These are phyloP conservation scores for Trachelus iudaicus DNA, from an alignment of 2,888 invertebrate genomes.

Conservation along the genomic window DNA sequence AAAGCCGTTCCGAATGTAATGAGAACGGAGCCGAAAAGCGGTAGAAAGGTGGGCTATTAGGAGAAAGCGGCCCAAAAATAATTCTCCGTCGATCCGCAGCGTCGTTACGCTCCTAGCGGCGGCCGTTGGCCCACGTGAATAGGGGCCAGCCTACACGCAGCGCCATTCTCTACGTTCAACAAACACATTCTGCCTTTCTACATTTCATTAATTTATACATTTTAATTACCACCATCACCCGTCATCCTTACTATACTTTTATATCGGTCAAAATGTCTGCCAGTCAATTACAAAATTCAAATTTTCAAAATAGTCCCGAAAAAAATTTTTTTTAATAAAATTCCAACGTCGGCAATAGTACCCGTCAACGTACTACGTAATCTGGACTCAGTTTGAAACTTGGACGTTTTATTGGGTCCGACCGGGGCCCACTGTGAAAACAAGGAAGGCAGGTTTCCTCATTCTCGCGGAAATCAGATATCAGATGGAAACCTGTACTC, in stretches of 20 bases:
- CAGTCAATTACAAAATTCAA: neutral
- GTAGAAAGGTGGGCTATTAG: slow-evolving; percentile 42
- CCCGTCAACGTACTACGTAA: neutral
- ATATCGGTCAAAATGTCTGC: neutral
- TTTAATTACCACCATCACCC: neutral
- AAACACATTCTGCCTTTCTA: neutral
- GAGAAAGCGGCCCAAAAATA: slow-evolving; percentile 59
- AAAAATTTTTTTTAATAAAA: neutral
- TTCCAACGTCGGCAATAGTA: neutral
- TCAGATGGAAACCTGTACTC: slow-evolving; percentile 35
- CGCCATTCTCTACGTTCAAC: neutral
- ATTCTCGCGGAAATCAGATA: slow-evolving; percentile 50
- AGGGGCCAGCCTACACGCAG: neutral
- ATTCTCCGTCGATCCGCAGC: slow-evolving; percentile 21
- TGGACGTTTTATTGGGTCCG: neutral
- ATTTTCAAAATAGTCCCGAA: neutral
- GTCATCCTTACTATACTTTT: neutral
- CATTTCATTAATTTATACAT: slow-evolving; percentile 2
- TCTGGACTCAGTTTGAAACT: neutral
- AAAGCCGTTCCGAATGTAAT: slow-evolving; percentile 7
- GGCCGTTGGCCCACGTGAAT: slow-evolving; percentile 13
- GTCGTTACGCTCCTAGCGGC: neutral
- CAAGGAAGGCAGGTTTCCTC: slow-evolving; percentile 27
- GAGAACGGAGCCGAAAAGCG: slow-evolving; percentile 14
- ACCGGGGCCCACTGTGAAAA: neutral